A percentile compares a stretch with the other conserved stretches of the same genome.
Evolutionary conservation across 2,113 vertebrate species (phyloP).

Genomic region (Psammodynastes pulverulentus): DNA sequence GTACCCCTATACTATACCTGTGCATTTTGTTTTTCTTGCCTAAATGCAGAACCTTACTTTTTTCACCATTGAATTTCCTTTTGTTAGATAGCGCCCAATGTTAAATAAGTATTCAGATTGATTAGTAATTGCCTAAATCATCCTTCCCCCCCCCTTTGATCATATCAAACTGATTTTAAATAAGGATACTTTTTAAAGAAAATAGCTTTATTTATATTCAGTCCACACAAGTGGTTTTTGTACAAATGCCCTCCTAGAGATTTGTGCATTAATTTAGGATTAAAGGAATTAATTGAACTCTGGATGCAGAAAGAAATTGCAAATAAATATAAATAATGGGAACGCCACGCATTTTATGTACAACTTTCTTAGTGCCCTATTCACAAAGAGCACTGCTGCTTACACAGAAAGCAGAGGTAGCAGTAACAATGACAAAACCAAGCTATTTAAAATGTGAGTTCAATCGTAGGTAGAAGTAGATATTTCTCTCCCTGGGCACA

Average conservation of each 20-base stretch:
- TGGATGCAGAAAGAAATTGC: neutral
- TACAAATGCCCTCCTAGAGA: neutral
- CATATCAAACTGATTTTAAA: neutral
- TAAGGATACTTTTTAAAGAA: neutral
- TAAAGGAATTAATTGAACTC: neutral
- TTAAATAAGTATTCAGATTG: too few species aligned
- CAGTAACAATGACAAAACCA: neutral
- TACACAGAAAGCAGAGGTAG: neutral
- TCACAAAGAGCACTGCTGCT: neutral
- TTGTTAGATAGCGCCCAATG: too few species aligned
- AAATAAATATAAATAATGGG: neutral
- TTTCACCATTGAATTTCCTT: too few species aligned
- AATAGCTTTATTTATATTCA: neutral
- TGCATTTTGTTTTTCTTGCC: too few species aligned
- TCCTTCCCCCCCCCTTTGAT: neutral
- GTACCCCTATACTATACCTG: too few species aligned
- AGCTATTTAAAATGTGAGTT: neutral
- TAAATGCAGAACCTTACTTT: too few species aligned
- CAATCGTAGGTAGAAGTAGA: too few species aligned
- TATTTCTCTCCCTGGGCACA: too few species aligned
- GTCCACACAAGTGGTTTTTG: neutral
- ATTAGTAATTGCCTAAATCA: neutral
- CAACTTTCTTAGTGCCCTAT: neutral
- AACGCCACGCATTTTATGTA: neutral
- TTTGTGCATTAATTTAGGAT: neutral